phyloP scores from a whole-genome alignment of 1,140 invertebrate species.

The Drosophila watanabei region DNA sequence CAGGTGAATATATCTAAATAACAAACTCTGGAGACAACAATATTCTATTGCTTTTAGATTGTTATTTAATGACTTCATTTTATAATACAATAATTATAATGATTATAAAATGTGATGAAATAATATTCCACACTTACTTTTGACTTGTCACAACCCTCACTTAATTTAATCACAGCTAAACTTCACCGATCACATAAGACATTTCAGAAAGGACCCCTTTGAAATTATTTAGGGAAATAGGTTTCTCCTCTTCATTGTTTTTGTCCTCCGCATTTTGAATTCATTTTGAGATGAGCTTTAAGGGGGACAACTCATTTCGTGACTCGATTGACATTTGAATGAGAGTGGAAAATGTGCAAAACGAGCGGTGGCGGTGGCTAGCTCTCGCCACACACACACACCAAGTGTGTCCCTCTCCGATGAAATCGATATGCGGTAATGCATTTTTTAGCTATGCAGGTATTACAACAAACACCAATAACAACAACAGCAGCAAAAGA shows the following conservation, averaged over 20 bases:
- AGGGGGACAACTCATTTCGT: conserved; percentile 62
- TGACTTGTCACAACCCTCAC: neutral
- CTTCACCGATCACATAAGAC: neutral
- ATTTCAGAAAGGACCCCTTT: conserved; percentile 10
- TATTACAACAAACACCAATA: conserved; percentile 58
- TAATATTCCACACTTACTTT: neutral
- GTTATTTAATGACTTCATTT: neutral
- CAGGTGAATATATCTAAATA: too few species aligned
- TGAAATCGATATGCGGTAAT: conserved; percentile 76
- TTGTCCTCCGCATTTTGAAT: conserved; percentile 45
- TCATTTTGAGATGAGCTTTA: conserved; percentile 33
- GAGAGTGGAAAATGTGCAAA: conserved; percentile 74
- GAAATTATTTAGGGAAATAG: conserved; percentile 66
- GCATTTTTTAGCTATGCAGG: conserved; percentile 66
- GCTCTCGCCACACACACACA: conserved; percentile 21
- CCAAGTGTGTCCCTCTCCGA: conserved; percentile 34
- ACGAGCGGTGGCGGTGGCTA: conserved; percentile 55
- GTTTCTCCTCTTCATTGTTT: conserved; percentile 50
- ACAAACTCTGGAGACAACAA: too few species aligned
- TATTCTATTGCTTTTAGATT: too few species aligned
- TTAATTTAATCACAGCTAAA: conserved; percentile 7
- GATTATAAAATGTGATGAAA: conserved; percentile 6
- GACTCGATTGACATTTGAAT: conserved; percentile 82
- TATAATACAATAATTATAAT: too few species aligned
- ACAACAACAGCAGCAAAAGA: conserved; percentile 4